Percentiles rank a stretch among this genome's conserved stretches.
phyloP scores from a whole-genome alignment of 2,797 vertebrate genomes.

The Acipenser transmontanus region DNA sequence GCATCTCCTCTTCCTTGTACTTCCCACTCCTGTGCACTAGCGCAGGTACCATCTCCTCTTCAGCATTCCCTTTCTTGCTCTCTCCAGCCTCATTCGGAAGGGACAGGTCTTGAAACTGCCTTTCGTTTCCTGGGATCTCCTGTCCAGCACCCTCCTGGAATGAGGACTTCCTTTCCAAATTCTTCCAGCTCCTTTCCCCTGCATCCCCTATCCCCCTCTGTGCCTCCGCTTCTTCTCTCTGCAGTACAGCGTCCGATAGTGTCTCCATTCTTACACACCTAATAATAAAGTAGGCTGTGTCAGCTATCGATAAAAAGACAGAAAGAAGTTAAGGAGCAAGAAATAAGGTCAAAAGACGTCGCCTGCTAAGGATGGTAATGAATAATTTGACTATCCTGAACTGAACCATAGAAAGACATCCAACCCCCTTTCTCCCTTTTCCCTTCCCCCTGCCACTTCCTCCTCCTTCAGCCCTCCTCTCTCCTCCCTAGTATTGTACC shows the following conservation, averaged over 20 bases:
- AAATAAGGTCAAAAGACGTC: not conserved
- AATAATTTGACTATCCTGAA: not conserved
- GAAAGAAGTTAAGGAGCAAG: not conserved
- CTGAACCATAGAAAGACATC: not conserved
- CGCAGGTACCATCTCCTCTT: not conserved
- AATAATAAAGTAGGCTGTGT: not conserved
- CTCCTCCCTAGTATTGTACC: not conserved
- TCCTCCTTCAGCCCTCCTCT: not conserved
- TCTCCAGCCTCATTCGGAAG: not conserved
- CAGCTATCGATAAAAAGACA: not conserved
- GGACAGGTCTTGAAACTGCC: not conserved
- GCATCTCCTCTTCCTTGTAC: not conserved
- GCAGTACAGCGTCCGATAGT: not conserved
- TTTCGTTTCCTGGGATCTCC: not conserved
- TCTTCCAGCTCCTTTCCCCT: not conserved
- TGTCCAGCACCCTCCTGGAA: constrained; percentile 4
- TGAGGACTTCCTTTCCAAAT: constrained; percentile 2
- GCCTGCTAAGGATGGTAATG: not conserved
- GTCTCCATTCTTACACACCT: not conserved
- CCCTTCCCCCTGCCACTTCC: constrained; percentile 3
- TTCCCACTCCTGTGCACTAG: not conserved
- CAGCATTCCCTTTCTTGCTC: not conserved
- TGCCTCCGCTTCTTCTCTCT: constrained; percentile 24
- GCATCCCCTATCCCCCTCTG: not conserved
- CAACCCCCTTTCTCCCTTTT: not conserved